Percentiles rank a stretch among this genome's conserved stretches.
These are phyloP conservation scores for Monoplex corrugatus DNA, from an alignment of 2,888 invertebrate genomes.

Conservation along the genomic window DNA sequence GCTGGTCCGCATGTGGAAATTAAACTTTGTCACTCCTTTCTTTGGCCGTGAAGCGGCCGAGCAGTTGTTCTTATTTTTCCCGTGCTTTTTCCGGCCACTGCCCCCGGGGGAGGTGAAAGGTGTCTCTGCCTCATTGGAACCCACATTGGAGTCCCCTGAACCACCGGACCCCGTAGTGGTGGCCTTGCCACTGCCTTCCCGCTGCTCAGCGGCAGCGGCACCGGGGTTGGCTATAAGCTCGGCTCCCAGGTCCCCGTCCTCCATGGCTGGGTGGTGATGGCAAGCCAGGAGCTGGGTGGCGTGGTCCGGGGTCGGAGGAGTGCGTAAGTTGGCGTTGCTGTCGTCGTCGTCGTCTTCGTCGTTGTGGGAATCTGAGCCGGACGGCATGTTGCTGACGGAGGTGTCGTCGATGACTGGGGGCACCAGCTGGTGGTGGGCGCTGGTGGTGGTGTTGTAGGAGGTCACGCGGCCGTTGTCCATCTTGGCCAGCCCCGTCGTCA, in stretches of 20 bases:
- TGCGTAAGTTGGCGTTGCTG: slow-evolving; percentile 64
- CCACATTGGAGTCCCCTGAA: slow-evolving; percentile 89
- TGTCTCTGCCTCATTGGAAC: slow-evolving; percentile 77
- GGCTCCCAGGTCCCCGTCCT: slow-evolving; percentile 84
- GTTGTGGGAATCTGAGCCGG: slow-evolving; percentile 68
- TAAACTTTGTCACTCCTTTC: slow-evolving; percentile 79
- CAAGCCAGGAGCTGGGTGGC: slow-evolving; percentile 44
- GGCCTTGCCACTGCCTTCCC: slow-evolving; percentile 52
- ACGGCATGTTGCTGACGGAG: slow-evolving; percentile 63
- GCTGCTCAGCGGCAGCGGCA: slow-evolving; percentile 80
- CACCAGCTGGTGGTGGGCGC: slow-evolving; percentile 47
- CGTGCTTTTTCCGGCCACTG: slow-evolving; percentile 48
- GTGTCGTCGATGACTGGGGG: slow-evolving; percentile 40
- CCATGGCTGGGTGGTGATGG: background rate
- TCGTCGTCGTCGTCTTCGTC: slow-evolving; percentile 74
- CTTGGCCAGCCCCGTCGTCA: slow-evolving; percentile 71
- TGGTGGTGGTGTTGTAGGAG: slow-evolving; percentile 73
- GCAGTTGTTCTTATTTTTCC: slow-evolving; percentile 48
- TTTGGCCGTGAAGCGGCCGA: slow-evolving; percentile 60
- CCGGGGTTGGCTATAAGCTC: slow-evolving; percentile 95
- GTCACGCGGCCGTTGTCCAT: slow-evolving; percentile 76
- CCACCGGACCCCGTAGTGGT: slow-evolving; percentile 53
- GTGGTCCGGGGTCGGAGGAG: slow-evolving; percentile 50
- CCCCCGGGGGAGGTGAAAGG: slow-evolving; percentile 60
- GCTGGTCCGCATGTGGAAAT: slow-evolving; percentile 86